Percentiles rank a stretch among this genome's conserved stretches.
phyloP scores from a whole-genome alignment of 2,888 invertebrate species.

The Drosophila meridionalis region DNA sequence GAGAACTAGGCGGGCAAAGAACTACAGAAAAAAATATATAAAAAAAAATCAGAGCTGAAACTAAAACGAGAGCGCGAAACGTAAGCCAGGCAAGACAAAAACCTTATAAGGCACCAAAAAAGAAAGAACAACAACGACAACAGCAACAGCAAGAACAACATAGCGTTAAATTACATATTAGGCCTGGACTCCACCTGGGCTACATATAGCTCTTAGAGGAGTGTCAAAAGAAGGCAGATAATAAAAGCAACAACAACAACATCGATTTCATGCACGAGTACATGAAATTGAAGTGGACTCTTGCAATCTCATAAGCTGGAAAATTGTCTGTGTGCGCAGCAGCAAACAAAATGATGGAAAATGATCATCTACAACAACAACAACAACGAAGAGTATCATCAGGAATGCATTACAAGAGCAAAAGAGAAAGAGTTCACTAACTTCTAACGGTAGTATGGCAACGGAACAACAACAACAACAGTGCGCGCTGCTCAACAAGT shows the following conservation, averaged over 20 bases:
- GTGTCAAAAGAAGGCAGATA: constrained; percentile 61
- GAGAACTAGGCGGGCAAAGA: constrained; percentile 53
- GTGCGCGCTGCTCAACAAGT: constrained; percentile 55
- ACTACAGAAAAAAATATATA: constrained; percentile 7
- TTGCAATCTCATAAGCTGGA: constrained; percentile 52
- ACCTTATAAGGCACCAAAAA: constrained; percentile 51
- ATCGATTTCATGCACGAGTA: constrained; percentile 70
- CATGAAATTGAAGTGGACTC: constrained; percentile 42
- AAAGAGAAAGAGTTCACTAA: constrained; percentile 53
- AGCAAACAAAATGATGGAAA: constrained; percentile 56
- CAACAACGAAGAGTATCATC: constrained; percentile 28
- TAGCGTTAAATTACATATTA: constrained; percentile 75
- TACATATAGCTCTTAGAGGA: constrained; percentile 20
- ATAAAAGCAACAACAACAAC: constrained; percentile 37
- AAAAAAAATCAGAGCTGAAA: constrained; percentile 13
- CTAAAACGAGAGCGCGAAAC: constrained; percentile 52
- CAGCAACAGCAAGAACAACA: constrained; percentile 37
- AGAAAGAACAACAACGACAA: constrained; percentile 19
- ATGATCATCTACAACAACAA: constrained; percentile 40
- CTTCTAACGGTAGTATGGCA: constrained; percentile 66
- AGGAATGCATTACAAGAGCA: constrained; percentile 42
- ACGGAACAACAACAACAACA: constrained; percentile 2
- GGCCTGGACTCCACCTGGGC: constrained; percentile 37
- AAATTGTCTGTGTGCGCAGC: constrained; percentile 53
- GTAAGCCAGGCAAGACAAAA: constrained; percentile 23